A percentile compares a stretch with the other conserved stretches of the same genome.
Conservation (phyloP, 2,113 vertebrate genomes). For the Cranoglanis bouderius region DNA sequence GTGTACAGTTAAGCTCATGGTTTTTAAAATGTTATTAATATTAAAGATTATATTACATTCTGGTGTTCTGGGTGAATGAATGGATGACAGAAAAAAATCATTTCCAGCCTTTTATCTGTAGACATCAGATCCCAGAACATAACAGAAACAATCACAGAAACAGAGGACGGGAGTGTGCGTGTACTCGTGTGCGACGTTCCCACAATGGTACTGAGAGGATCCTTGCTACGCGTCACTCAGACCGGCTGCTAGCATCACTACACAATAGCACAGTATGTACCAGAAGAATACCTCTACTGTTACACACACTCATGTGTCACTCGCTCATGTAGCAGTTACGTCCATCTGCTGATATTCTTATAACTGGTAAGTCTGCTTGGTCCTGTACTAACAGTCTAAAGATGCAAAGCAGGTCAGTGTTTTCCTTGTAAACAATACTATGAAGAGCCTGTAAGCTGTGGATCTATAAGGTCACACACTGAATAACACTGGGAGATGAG, state of each 20-base stretch:
- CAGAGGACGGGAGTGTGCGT: not conserved
- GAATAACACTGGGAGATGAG: not conserved
- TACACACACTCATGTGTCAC: not conserved
- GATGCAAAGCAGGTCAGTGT: not conserved
- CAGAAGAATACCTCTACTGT: conserved; percentile 22
- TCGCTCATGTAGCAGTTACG: not conserved
- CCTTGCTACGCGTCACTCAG: not conserved
- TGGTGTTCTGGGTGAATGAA: not conserved
- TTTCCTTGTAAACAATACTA: not conserved
- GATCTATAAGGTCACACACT: not conserved
- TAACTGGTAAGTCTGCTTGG: not conserved
- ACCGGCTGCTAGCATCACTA: not conserved
- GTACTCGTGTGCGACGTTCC: not conserved
- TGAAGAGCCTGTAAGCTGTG: not conserved
- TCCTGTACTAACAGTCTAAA: not conserved
- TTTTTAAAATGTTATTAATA: conserved; percentile 56
- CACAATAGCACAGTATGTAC: conserved; percentile 29
- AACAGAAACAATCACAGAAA: not conserved
- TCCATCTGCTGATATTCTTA: not conserved
- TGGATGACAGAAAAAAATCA: not conserved
- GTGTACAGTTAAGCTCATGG: conserved; percentile 51
- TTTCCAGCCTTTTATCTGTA: not conserved
- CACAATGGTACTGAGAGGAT: conserved; percentile 37
- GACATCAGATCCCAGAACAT: not conserved
- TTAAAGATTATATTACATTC: conserved; percentile 36